Conservation (phyloP, 2,888 invertebrate species). For the Heteromurus nitidus region DNA sequence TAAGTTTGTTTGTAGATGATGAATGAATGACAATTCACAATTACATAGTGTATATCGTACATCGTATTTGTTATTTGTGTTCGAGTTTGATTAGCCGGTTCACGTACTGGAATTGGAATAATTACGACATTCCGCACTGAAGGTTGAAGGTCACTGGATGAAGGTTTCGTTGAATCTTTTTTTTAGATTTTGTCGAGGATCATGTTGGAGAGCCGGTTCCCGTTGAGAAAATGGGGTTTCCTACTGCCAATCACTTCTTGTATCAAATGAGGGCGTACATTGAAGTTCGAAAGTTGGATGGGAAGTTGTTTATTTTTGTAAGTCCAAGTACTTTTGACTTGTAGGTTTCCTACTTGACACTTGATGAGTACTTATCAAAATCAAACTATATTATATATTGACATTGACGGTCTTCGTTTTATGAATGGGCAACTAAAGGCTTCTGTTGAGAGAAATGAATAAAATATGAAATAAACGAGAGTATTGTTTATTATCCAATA, state of each 20-base stretch:
- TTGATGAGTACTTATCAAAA: neutral
- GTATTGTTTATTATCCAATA: neutral
- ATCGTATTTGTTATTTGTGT: too few species aligned
- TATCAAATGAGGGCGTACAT: conserved; percentile 18
- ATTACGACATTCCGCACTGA: too few species aligned
- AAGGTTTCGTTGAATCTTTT: neutral
- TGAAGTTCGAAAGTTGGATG: conserved; percentile 4
- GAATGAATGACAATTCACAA: neutral
- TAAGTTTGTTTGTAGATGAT: conserved; percentile 9
- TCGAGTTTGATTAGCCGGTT: too few species aligned
- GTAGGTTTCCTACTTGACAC: neutral
- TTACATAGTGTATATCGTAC: too few species aligned
- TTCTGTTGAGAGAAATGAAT: too few species aligned
- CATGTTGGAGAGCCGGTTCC: conserved; percentile 10
- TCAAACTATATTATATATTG: neutral
- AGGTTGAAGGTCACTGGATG: neutral
- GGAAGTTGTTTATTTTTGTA: conserved; percentile 26
- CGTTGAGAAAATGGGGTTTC: conserved; percentile 18
- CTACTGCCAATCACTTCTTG: conserved; percentile 9
- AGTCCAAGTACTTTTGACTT: neutral
- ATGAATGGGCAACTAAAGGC: neutral
- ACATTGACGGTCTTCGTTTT: neutral
- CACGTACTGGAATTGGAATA: too few species aligned
- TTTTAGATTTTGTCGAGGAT: conserved; percentile 14
- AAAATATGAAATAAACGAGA: too few species aligned